A percentile compares a stretch with the other conserved stretches of the same genome.
Conservation (phyloP, 2,888 invertebrate genomes). For the Erebia epiphron region DNA sequence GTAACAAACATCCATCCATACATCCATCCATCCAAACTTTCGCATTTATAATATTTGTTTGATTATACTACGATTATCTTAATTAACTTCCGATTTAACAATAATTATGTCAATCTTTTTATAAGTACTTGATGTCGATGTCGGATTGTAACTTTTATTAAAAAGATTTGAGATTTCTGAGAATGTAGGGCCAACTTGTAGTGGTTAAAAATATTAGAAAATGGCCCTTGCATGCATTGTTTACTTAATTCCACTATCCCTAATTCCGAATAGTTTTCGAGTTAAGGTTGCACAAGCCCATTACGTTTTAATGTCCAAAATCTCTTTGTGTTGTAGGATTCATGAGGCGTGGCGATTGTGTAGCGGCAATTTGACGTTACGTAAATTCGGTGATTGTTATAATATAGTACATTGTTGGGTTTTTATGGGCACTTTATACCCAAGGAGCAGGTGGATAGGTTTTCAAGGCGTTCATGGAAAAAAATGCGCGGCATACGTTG, state of each 20-base stretch:
- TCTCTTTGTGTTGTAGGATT: conserved; percentile 45
- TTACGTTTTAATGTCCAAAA: conserved; percentile 40
- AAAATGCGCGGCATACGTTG: too few relatives aligned
- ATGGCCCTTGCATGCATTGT: neutral
- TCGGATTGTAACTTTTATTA: too few relatives aligned
- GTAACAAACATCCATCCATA: too few relatives aligned
- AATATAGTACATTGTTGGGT: conserved; percentile 25
- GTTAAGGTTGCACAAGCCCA: conserved; percentile 29
- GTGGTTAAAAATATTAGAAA: neutral
- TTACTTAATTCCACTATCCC: conserved; percentile 24
- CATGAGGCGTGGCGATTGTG: conserved; percentile 46
- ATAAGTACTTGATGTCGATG: too few relatives aligned
- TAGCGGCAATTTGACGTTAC: conserved; percentile 35
- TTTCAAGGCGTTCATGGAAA: neutral
- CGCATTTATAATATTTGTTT: too few relatives aligned
- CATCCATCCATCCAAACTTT: too few relatives aligned
- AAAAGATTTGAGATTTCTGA: too few relatives aligned
- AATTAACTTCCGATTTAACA: too few relatives aligned
- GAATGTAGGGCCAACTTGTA: too few relatives aligned
- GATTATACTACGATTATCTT: too few relatives aligned
- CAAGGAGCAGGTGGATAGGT: neutral
- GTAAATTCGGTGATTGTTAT: conserved; percentile 37
- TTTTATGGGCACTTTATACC: conserved; percentile 16
- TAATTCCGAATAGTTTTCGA: conserved; percentile 31
- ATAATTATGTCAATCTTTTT: too few relatives aligned